Conservation (phyloP, 2,113 vertebrate species). For the Chrysochloris asiatica region DNA sequence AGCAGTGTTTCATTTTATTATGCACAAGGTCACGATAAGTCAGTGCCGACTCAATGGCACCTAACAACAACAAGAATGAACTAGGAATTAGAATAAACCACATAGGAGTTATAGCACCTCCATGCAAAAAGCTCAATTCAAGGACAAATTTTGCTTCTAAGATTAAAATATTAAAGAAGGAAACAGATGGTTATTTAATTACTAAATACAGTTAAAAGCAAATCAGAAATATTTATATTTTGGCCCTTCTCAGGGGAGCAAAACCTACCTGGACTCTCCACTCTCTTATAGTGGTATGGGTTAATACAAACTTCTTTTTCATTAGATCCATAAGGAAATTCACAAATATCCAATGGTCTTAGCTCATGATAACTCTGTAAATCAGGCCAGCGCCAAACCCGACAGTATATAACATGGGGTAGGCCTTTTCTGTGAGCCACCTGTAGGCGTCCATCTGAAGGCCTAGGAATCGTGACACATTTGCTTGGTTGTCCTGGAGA, state of each 20-base stretch:
- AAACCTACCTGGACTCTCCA: conserved; percentile 95
- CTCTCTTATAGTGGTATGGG: conserved; percentile 99
- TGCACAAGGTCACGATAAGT: too few species aligned
- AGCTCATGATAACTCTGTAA: too few species aligned
- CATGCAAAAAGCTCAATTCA: conserved; percentile 37
- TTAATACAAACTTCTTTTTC: conserved; percentile 99
- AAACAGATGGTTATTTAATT: conserved; percentile 44
- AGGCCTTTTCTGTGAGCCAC: too few species aligned
- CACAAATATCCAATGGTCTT: too few species aligned
- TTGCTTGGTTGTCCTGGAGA: too few species aligned
- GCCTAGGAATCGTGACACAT: too few species aligned
- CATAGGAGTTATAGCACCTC: not conserved
- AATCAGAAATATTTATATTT: not conserved
- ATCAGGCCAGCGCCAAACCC: too few species aligned
- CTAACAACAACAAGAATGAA: not conserved
- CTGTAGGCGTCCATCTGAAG: too few species aligned
- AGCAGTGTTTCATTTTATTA: too few species aligned
- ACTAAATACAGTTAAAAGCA: conserved; percentile 27
- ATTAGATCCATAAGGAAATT: conserved; percentile 99
- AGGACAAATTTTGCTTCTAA: conserved; percentile 46
- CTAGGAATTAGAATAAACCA: not conserved
- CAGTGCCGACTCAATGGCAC: too few species aligned
- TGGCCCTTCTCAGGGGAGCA: not conserved
- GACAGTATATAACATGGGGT: too few species aligned
- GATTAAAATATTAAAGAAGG: conserved; percentile 36